phyloP scores from a whole-genome alignment of 1,140 invertebrate genomes.

The Eriosoma lanigerum region DNA sequence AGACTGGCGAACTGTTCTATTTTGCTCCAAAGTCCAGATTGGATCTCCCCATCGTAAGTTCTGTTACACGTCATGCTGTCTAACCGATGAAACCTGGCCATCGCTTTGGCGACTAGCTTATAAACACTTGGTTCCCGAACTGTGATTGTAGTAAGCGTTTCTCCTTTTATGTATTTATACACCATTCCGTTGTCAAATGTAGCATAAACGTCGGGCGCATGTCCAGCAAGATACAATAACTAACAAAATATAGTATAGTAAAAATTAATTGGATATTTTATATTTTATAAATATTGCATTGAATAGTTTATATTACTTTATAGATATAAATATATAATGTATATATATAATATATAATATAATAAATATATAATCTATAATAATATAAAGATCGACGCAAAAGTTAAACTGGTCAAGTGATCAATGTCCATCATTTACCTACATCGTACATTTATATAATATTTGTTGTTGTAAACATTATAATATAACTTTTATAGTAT shows the following conservation, averaged over 20 bases:
- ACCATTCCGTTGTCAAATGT: slow-evolving; percentile 92
- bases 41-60: slow-evolving; percentile 55
- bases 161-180: slow-evolving; percentile 88
- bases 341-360: too few relatives aligned
- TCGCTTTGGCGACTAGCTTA: slow-evolving; percentile 71
- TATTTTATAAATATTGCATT: too few relatives aligned
- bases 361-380: too few relatives aligned
- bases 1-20: slow-evolving; percentile 73
- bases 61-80: slow-evolving; percentile 57
- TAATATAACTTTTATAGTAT: too few relatives aligned
- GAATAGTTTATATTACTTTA: too few relatives aligned
- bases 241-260: slow-evolving; percentile 55
- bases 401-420: too few relatives aligned
- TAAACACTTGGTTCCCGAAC: slow-evolving; percentile 73
- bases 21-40: slow-evolving; percentile 71
- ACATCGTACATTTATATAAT: too few relatives aligned
- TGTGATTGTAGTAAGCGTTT: slow-evolving; percentile 70
- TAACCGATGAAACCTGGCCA: slow-evolving; percentile 79
- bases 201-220: slow-evolving; percentile 84
- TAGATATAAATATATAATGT: too few relatives aligned
- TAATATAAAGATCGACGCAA: too few relatives aligned
- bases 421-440: too few relatives aligned
- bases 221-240: slow-evolving; percentile 73
- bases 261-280: too few relatives aligned
- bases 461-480: too few relatives aligned